phyloP scores from a whole-genome alignment of 2,888 invertebrate species.

The Epiblema foenella region DNA sequence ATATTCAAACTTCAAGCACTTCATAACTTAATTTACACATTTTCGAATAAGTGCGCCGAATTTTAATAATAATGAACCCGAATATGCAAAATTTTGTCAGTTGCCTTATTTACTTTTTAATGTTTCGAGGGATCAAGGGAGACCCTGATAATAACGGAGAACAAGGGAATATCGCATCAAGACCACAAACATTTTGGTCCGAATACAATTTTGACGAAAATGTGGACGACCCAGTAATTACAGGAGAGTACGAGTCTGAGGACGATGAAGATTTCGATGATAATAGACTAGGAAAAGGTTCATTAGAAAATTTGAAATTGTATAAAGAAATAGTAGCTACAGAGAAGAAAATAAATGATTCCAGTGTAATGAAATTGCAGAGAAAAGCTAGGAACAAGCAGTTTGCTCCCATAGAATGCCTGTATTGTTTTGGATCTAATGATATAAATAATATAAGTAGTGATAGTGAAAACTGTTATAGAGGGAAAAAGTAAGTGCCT shows the following conservation, averaged over 20 bases:
- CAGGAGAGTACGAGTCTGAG: constrained; percentile 49
- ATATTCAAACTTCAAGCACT: constrained; percentile 43
- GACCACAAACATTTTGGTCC: constrained; percentile 43
- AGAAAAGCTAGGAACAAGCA: constrained; percentile 51
- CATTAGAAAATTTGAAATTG: constrained; percentile 52
- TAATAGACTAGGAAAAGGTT: constrained; percentile 53
- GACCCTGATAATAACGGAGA: constrained; percentile 52
- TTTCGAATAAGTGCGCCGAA: neutral
- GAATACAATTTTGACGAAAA: constrained; percentile 54
- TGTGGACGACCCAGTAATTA: constrained; percentile 52
- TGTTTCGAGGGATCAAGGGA: constrained; percentile 52
- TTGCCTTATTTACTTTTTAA: constrained; percentile 59
- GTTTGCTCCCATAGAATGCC: constrained; percentile 43
- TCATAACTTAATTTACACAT: constrained; percentile 49
- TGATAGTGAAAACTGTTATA: constrained; percentile 19
- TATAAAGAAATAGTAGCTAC: constrained; percentile 48
- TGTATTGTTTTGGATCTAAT: constrained; percentile 5
- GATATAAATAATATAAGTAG: neutral
- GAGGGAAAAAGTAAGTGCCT: constrained; percentile 15
- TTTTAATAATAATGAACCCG: constrained; percentile 39
- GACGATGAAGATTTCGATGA: constrained; percentile 54
- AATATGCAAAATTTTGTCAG: constrained; percentile 51
- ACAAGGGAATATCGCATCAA: constrained; percentile 57
- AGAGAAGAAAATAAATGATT: constrained; percentile 48
- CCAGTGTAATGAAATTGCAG: constrained; percentile 39